Conservation (phyloP, 2,888 invertebrate genomes). For the Oxytorus armatus region DNA sequence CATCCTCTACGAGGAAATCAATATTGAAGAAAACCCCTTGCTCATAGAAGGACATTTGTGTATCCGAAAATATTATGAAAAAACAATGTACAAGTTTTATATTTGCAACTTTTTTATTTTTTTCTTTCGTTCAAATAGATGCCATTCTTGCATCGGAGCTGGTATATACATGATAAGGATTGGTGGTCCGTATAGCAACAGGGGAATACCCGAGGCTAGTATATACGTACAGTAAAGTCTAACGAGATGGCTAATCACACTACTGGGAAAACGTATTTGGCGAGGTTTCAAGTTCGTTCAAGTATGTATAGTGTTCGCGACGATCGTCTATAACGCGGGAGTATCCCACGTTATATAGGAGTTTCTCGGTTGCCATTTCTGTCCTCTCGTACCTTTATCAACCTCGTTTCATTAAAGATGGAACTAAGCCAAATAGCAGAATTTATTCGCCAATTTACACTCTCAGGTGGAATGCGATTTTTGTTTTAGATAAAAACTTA, state of each 20-base stretch:
- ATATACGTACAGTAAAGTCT: not conserved
- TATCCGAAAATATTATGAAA: no score
- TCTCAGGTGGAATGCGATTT: not conserved
- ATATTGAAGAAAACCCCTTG: no score
- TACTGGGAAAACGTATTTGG: constrained; percentile 47
- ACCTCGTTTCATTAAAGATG: not conserved
- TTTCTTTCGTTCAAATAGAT: no score
- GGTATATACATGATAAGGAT: no score
- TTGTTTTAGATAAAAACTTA: no score
- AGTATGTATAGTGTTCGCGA: constrained; percentile 21
- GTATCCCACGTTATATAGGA: not conserved
- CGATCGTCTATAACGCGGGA: not conserved
- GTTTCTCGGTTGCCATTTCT: not conserved
- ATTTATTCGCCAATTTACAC: constrained; percentile 16
- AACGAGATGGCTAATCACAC: constrained; percentile 52
- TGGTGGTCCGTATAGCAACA: no score
- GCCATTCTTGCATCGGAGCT: no score
- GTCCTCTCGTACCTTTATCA: not conserved
- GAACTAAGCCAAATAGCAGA: constrained; percentile 3
- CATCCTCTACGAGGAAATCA: no score
- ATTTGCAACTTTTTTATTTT: no score
- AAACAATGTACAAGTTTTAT: no score
- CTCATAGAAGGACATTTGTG: no score
- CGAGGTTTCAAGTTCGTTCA: constrained; percentile 38
- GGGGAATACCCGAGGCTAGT: no score